Percentiles rank a stretch among this genome's conserved stretches.
Evolutionary conservation across 2,113 vertebrate species (phyloP).

Genomic region (Eolophus roseicapilla): DNA sequence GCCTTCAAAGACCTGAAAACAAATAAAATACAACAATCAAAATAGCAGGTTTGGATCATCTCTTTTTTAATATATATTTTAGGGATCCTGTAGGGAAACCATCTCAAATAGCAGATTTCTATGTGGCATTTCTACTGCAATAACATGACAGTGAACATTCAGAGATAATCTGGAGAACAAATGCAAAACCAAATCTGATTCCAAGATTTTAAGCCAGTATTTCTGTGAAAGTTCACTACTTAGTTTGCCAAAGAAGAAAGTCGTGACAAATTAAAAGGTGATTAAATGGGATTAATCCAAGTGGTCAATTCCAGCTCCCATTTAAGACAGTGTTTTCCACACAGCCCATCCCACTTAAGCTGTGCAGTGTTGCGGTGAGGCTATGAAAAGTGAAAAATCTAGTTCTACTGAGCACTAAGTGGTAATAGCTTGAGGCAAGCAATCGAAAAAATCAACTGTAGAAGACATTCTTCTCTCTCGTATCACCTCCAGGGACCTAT

Average conservation of each 20-base stretch:
- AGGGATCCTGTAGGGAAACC: background rate
- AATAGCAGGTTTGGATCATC: background rate
- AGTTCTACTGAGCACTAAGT: background rate
- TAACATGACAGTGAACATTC: background rate
- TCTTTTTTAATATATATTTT: background rate
- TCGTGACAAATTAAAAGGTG: background rate
- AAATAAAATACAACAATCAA: background rate
- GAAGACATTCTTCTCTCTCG: background rate
- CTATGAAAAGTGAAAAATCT: background rate
- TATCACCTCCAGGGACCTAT: background rate
- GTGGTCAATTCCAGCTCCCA: background rate
- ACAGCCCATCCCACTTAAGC: background rate
- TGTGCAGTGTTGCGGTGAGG: background rate
- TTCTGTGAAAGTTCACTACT: background rate
- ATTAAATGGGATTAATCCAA: background rate
- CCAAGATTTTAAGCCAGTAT: background rate
- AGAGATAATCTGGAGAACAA: background rate
- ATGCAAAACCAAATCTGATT: background rate
- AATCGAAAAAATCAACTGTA: background rate
- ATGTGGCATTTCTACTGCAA: background rate
- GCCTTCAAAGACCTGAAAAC: background rate
- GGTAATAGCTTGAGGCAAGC: background rate
- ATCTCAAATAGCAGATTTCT: background rate
- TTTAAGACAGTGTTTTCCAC: background rate
- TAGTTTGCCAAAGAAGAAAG: background rate